Conservation (phyloP, 2,888 invertebrate species). For the Nasonovia ribisnigri region DNA sequence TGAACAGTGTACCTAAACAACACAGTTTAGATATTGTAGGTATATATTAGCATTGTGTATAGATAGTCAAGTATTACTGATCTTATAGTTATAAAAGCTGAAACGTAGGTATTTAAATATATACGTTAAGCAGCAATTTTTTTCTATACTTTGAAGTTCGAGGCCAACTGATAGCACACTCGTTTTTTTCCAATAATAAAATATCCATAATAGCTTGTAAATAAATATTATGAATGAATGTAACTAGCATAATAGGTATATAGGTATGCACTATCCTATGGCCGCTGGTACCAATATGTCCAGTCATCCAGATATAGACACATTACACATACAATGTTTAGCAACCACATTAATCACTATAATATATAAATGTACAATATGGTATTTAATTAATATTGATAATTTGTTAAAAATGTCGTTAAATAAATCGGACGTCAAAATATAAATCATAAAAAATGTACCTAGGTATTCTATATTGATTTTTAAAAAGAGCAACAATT, state of each 20-base stretch:
- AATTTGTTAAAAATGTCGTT: neutral
- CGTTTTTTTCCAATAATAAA: slow-evolving; percentile 19
- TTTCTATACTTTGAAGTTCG: slow-evolving; percentile 34
- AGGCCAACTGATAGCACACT: slow-evolving; percentile 25
- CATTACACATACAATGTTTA: neutral
- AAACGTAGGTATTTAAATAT: neutral
- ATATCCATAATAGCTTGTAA: neutral
- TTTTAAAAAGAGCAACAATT: neutral
- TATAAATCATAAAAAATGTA: neutral
- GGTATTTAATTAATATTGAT: neutral
- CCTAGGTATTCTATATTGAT: neutral
- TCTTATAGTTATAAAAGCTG: neutral
- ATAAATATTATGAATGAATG: neutral
- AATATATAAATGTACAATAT: neutral
- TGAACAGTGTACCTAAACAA: neutral
- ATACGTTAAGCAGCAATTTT: slow-evolving; percentile 18
- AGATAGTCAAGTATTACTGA: too few species aligned
- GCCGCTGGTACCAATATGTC: neutral
- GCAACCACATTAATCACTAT: neutral
- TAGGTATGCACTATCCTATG: neutral
- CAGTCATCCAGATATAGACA: neutral
- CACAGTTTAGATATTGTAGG: neutral
- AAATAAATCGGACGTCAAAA: neutral
- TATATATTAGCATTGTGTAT: neutral
- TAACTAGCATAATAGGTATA: neutral